A percentile compares a stretch with the other conserved stretches of the same genome.
These are phyloP conservation scores for Potorous gilbertii DNA, from an alignment of 2,797 vertebrate genomes.

Conservation along the genomic window DNA sequence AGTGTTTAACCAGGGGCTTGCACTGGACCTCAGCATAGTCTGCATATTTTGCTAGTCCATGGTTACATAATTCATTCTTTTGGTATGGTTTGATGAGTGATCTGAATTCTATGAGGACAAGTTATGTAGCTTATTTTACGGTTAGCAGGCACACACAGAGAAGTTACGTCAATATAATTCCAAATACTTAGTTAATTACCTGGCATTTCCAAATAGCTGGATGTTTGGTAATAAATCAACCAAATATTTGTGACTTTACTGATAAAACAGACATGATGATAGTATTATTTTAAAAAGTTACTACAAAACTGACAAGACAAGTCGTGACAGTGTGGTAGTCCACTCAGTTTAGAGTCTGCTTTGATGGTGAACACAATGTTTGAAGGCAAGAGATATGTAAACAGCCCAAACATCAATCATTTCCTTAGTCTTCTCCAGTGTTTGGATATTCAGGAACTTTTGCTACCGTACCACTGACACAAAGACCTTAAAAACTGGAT, in stretches of 20 bases:
- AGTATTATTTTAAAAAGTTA: not conserved
- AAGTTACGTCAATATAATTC: conserved; percentile 39
- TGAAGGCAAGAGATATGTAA: not conserved
- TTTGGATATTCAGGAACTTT: conserved; percentile 14
- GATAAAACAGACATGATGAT: not conserved
- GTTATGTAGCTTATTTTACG: conserved; percentile 1
- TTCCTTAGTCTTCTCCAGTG: conserved; percentile 13
- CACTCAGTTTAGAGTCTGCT: not conserved
- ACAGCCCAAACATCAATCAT: not conserved
- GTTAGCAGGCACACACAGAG: not conserved
- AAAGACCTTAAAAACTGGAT: not conserved
- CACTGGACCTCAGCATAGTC: conserved; percentile 1
- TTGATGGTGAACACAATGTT: conserved; percentile 20
- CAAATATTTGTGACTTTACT: not conserved
- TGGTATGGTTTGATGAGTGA: not conserved
- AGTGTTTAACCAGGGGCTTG: conserved; percentile 27
- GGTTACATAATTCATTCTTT: conserved; percentile 32
- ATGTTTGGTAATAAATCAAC: conserved; percentile 21
- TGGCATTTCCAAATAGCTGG: conserved; percentile 32
- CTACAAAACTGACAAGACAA: not conserved
- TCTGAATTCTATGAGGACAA: conserved; percentile 50
- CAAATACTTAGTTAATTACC: conserved; percentile 1
- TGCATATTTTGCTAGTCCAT: conserved; percentile 14
- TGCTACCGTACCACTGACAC: not conserved
- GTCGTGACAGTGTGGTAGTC: not conserved